Conservation (phyloP, 2,113 vertebrate genomes). For the Albula goreensis region DNA sequence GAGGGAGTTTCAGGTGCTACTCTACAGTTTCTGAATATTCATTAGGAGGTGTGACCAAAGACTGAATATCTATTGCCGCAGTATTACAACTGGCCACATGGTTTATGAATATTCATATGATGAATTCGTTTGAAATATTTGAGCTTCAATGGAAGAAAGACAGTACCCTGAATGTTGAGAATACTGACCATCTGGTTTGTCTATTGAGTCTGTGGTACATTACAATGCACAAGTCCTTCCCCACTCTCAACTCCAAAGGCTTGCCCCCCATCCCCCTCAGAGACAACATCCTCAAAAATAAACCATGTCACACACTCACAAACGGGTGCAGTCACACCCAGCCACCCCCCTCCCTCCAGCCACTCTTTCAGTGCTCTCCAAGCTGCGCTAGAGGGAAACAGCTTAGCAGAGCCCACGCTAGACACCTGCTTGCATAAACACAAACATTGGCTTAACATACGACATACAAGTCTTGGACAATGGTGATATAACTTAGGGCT, state of each 20-base stretch:
- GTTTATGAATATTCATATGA: not conserved
- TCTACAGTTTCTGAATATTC: not conserved
- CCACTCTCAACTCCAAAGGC: no score
- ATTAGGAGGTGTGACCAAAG: not conserved
- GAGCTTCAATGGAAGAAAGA: not conserved
- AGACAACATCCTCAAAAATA: no score
- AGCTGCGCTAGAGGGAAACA: not conserved
- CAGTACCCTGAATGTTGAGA: not conserved
- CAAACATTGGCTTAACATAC: not conserved
- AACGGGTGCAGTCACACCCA: not conserved
- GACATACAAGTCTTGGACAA: not conserved
- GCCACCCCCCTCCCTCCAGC: no score
- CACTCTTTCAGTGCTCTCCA: not conserved
- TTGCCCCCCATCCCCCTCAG: not conserved
- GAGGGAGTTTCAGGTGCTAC: not conserved
- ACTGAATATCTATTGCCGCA: not conserved
- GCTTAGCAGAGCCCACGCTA: not conserved
- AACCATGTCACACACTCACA: no score
- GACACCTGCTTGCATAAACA: not conserved
- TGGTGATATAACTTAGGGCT: not conserved
- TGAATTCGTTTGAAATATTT: not conserved
- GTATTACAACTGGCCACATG: not conserved
- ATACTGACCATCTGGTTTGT: not conserved
- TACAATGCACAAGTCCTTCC: not conserved
- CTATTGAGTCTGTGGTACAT: not conserved